Evolutionary conservation across 2,888 invertebrate species (phyloP), one percentile per base, ranked within the genome.

Genomic region (Melanargia galathea): DNA sequence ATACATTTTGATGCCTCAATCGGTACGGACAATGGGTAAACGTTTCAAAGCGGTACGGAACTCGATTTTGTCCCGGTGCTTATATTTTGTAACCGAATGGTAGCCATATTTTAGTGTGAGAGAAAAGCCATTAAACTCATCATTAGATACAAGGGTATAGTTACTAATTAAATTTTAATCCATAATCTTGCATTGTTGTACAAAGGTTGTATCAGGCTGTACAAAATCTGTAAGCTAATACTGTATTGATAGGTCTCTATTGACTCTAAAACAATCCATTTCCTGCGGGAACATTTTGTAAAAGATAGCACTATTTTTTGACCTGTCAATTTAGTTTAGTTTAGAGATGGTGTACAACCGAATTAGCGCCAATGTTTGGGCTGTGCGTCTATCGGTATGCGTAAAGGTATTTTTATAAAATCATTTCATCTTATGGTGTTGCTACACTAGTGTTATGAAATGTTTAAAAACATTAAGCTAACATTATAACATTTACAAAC

Each of bases 21-120:
- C 35, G 35, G 33, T 52, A 33, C 6, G 52, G 16, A 20, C 20
- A 35, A 33, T 6, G 6, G 35, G 33, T 20, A 13, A 49, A 52
- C 52, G 13, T 33, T 18, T 18, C 63, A 56, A 60, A 60, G 58
- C 54, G 58, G 55, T 60, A 63, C 66, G 58, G 71, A 70, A 69
- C 71, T 71, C 67, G 69, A 69, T 70, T 65, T 63, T 63, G 62
- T 70, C 40, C 65, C 66, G 71, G 71, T 72, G 70, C 72, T 71
- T 71, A 65, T 18, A 70, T 68, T 66, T 16, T 49, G 40, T 59
- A 59, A 64, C 62, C 62, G 38, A 63, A 64, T 54, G 60, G 54
- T 65, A 67, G 67, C 65, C 67, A 67, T 67, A 63, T 65, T 62
- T 18, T 55, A 38, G 52, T 59, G 62, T 62, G 65, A 54, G 57